Conservation (phyloP, 2,113 vertebrate species). For the Nothocercus nigrocapillus region DNA sequence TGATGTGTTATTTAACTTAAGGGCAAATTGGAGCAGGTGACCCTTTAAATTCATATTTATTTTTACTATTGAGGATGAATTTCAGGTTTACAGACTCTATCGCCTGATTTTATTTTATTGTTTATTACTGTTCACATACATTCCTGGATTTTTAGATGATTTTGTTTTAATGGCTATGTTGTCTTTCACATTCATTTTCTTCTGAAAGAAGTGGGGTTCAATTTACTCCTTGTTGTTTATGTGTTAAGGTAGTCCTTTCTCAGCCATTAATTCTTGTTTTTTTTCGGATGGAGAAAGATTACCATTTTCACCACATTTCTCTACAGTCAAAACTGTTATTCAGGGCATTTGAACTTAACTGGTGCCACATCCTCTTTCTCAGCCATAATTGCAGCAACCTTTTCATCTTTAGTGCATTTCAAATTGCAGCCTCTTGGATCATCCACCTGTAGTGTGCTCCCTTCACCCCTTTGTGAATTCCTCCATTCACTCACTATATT, state of each 20-base stretch:
- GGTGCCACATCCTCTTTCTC: neutral
- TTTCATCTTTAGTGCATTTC: neutral
- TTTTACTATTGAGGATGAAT: neutral
- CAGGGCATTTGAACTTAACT: neutral
- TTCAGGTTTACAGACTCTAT: neutral
- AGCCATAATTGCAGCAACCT: neutral
- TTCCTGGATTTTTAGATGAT: neutral
- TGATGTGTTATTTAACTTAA: neutral
- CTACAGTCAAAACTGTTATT: neutral
- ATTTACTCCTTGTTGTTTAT: neutral
- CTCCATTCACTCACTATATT: neutral
- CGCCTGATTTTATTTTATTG: neutral
- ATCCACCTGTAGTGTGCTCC: neutral
- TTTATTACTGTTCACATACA: neutral
- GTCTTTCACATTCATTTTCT: neutral
- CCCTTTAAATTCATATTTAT: neutral
- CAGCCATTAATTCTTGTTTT: neutral
- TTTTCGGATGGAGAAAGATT: neutral
- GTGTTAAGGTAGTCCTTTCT: neutral
- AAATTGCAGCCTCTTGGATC: neutral
- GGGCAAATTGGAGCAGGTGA: neutral
- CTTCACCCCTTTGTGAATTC: neutral
- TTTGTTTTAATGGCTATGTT: neutral
- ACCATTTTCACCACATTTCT: neutral
- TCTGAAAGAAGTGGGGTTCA: neutral